Evolutionary conservation across 2,888 invertebrate species (phyloP), one percentile per base, ranked within the genome.

Genomic region (Atrina japonica): DNA sequence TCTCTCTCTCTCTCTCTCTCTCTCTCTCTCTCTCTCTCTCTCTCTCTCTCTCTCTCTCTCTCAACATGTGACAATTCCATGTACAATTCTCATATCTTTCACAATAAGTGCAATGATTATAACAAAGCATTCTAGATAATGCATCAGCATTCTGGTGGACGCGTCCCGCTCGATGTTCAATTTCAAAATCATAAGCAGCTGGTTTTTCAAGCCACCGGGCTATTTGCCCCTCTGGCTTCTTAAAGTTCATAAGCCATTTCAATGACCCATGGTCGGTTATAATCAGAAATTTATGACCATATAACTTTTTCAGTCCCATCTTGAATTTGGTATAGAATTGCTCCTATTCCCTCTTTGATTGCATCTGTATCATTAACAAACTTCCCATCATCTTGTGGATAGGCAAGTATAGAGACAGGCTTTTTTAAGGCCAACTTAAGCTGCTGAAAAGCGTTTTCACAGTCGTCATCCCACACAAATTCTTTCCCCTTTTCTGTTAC

Each of bases 191-290:
- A 30, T 63, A 63, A 21, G 49, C 5, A 50, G 53, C 21, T 29
- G 52, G 53, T 25, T 40, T 29, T 21, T 64, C 52, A n/a, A 47
- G 5, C 47, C 47, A 47, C 21, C 47, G 5, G n/a, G 47, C 47
- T 9, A 47, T n/a, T 61, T 30, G 66, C 53, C 75, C 66, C 21
- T 64, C 66, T 23, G 77, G 77, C 21, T 72, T 58, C 43, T 66
- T 55, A 40, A 68, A 65, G 14, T 49, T 50, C 25, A 56, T 18
- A n/a, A 75, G 50, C 71, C 72, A 69, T 3, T 29, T 25, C 27
- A 75, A 58, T 16, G 75, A 43, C 29, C 63, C 59, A 64, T 77
- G 75, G 50, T 77, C 75, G 2, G 52, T 63, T 16, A 55, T n/a
- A n/a, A 69, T 21, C 9, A 49, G 68, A 55, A 65, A 75, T 11